Evolutionary conservation across 2,113 vertebrate species (phyloP).

Genomic region (Macaca nemestrina): DNA sequence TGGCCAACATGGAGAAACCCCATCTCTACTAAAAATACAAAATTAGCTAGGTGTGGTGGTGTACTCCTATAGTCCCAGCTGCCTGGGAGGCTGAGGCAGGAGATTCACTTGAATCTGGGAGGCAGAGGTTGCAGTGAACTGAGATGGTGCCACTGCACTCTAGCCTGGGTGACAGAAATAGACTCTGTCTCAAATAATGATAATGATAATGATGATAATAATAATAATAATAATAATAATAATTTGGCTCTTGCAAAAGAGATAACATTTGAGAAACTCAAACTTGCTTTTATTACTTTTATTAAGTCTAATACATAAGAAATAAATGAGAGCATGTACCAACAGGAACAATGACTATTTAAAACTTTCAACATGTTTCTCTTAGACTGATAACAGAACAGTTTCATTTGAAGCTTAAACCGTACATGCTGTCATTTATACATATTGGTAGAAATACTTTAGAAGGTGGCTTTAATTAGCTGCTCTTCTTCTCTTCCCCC

Average conservation of each 20-base stretch:
- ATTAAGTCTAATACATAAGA: conserved; percentile 30
- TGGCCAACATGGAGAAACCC: too few relatives aligned
- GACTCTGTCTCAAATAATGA: too few relatives aligned
- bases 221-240: too few relatives aligned
- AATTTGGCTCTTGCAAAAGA: not conserved
- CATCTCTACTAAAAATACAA: too few relatives aligned
- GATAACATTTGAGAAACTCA: not conserved
- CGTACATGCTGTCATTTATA: not conserved
- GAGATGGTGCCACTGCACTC: too few relatives aligned
- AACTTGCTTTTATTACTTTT: not conserved
- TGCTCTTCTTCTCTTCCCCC: not conserved
- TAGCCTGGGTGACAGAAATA: too few relatives aligned
- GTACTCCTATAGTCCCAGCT: too few relatives aligned
- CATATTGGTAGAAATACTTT: not conserved
- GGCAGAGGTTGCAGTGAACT: too few relatives aligned
- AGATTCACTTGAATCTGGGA: too few relatives aligned
- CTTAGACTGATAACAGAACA: not conserved
- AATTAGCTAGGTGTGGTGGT: too few relatives aligned
- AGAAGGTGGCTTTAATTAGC: not conserved
- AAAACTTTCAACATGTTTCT: not conserved
- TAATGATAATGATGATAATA: too few relatives aligned
- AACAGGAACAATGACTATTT: not conserved
- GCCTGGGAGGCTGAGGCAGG: too few relatives aligned
- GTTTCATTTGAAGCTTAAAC: not conserved
- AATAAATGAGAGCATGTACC: not conserved